Percentiles rank a stretch among this genome's conserved stretches.
Evolutionary conservation across 2,797 vertebrate species (phyloP).

Genomic region (Thamnophis elegans): DNA sequence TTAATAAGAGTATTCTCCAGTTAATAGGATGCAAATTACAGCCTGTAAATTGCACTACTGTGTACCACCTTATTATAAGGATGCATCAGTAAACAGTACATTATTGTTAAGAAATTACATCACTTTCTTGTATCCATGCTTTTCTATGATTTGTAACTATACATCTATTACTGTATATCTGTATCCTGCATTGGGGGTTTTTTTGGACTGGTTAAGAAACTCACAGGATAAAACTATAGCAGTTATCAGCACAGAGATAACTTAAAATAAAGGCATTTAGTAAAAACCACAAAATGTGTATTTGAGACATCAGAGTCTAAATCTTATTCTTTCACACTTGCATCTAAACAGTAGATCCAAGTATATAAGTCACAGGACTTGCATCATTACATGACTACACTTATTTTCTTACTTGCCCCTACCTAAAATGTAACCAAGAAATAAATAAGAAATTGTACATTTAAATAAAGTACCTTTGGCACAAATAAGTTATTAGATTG

Average conservation of each 20-base stretch:
- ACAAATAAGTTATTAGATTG: background rate
- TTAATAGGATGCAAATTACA: conserved; percentile 1
- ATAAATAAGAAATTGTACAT: background rate
- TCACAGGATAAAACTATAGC: background rate
- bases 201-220: background rate
- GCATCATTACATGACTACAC: background rate
- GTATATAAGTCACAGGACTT: background rate
- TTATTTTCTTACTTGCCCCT: background rate
- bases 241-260: background rate
- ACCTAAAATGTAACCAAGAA: background rate
- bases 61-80: background rate
- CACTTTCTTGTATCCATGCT: background rate
- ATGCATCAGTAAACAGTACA: conserved; percentile 4
- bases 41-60: background rate
- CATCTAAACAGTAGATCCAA: background rate
- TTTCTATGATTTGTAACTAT: background rate
- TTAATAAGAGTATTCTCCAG: background rate
- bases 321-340: background rate
- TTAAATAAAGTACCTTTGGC: background rate
- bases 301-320: background rate
- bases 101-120: background rate
- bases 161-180: background rate
- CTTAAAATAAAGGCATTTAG: background rate
- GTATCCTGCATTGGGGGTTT: background rate
- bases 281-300: background rate